These are phyloP conservation scores for Prosapia bicincta DNA, from an alignment of 2,888 invertebrate species.

Conservation along the genomic window DNA sequence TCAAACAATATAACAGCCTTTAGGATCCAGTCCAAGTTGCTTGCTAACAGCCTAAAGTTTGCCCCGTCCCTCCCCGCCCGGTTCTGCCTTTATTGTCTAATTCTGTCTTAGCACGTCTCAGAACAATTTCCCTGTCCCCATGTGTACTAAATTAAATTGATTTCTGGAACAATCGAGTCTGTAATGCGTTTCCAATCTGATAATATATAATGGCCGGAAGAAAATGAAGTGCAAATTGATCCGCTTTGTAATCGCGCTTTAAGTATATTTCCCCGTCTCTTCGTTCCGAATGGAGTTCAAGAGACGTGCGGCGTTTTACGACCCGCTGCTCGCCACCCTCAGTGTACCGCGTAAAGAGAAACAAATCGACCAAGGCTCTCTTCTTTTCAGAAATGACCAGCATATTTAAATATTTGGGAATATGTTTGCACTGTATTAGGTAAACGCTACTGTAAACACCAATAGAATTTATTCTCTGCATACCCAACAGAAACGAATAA, in stretches of 20 bases:
- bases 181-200: background rate
- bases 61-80: background rate
- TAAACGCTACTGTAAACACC: too few species aligned
- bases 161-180: background rate
- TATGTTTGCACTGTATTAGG: too few species aligned
- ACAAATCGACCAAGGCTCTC: too few species aligned
- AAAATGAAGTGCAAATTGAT: background rate
- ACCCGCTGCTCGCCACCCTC: too few species aligned
- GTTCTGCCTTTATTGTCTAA: background rate
- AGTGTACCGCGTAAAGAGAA: too few species aligned
- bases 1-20: background rate
- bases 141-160: conserved; percentile 2
- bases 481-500: too few species aligned
- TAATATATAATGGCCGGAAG: background rate
- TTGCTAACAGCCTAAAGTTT: background rate
- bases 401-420: too few species aligned
- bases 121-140: conserved; percentile 2
- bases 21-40: background rate
- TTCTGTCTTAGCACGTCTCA: background rate
- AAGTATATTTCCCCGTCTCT: background rate
- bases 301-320: too few species aligned
- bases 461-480: too few species aligned
- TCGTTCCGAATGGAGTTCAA: too few species aligned
- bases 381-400: too few species aligned
- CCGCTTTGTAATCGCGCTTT: background rate